Base-by-base conservation (phyloP, 2,888 invertebrate genomes). In the Pardosa pseudoannulata region DNA sequence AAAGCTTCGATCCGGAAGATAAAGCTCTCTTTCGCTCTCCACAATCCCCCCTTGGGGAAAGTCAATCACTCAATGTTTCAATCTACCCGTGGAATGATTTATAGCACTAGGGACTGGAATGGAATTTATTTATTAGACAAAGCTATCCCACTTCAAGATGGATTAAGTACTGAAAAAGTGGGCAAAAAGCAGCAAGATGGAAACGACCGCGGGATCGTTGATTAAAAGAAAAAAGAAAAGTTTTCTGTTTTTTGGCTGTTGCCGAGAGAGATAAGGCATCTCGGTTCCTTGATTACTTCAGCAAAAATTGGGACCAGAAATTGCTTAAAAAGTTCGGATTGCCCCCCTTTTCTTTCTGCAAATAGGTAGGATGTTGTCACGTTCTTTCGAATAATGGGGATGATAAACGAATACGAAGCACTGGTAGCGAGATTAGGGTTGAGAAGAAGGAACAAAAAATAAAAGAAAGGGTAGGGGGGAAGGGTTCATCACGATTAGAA, bases 41-140 rank as follows among this genome's bases (percentile, higher is more conserved):
- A n/a, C n/a, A 56, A 23, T 6, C 23, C 23, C 23, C 23, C 16
- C 56, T 23, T 23, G 56, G 19, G 11, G 56, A 56, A 23, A 23
- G 56, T 23, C 56, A 56, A 23, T 56, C 56, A 56, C 56, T 56
- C 56, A 19, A 11, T 19, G 56, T 56, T 56, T 56, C 56, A 56
- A 56, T 56, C 56, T 23, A 6, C 56, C 56, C 5, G 46, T 16
- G 16, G 80, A 80, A 73, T 80, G 80, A 80, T 80, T 80, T 73
- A 80, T 80, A 80, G 46, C 46, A 31, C 28, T 64, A 31, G 32
- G 41, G 41, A 36, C 62, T 41, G 64, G 31, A 72, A 29, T 16
- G 67, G 23, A 65, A 46, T 80, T 80, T 80, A 73, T 80, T 80
- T 80, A 73, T 67, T 73, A 31, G 39, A 36, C 27, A 65, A 39